Evolutionary conservation across 2,113 vertebrate species (phyloP).

Genomic region (Phainopepla nitens): DNA sequence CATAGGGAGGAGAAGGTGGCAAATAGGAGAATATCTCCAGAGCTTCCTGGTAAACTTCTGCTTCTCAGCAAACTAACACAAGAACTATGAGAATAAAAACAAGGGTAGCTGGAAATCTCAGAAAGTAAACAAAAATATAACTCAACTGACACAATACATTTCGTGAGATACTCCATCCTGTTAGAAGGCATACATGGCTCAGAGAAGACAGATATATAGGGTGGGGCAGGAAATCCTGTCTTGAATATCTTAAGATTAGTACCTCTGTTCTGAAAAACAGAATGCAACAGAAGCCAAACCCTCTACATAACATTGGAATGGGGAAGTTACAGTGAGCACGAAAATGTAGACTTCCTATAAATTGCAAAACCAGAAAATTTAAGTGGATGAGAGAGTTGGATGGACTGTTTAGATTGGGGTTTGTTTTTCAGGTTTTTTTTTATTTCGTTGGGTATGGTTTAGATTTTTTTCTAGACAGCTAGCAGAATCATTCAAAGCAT

Average conservation of each 20-base stretch:
- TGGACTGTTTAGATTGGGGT: background rate
- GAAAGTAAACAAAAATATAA: background rate
- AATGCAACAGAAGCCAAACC: background rate
- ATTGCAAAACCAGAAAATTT: background rate
- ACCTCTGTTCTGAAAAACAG: background rate
- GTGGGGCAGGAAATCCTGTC: background rate
- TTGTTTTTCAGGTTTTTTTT: background rate
- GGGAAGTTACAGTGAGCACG: background rate
- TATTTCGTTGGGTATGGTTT: background rate
- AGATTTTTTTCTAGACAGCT: background rate
- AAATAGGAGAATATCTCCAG: background rate
- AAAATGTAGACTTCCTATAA: background rate
- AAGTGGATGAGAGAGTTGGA: background rate
- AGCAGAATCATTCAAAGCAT: background rate
- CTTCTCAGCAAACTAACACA: background rate
- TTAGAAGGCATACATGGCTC: background rate
- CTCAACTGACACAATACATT: background rate
- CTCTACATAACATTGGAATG: background rate
- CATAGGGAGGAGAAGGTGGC: background rate
- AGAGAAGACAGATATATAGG: background rate
- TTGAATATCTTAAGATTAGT: background rate
- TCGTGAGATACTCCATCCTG: background rate
- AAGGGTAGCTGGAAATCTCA: background rate
- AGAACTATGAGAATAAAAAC: background rate
- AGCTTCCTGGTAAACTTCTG: background rate